Evolutionary conservation across 2,888 invertebrate genomes (phyloP).

Genomic region (Scaptomyza caliginosa): DNA sequence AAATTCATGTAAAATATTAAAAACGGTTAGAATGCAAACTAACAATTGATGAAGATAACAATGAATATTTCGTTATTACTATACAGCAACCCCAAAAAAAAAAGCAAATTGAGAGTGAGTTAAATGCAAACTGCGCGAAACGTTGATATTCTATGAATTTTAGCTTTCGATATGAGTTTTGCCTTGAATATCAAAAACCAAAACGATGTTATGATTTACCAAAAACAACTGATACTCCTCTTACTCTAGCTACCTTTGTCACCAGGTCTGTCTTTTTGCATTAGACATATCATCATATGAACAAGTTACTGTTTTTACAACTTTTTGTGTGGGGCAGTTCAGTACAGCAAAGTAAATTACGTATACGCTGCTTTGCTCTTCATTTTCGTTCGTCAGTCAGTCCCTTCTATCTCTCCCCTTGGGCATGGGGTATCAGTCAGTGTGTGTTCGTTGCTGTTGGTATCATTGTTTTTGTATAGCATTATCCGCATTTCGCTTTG

Average conservation of each 20-base stretch:
- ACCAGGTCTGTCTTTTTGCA: constrained; percentile 9
- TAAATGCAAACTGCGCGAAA: background rate
- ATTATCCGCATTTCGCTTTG: constrained; percentile 68
- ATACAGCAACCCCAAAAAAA: background rate
- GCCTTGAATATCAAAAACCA: too few relatives aligned
- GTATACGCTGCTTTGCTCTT: background rate
- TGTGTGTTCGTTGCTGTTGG: constrained; percentile 1
- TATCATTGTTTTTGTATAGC: constrained; percentile 26
- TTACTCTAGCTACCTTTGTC: background rate
- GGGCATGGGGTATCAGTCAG: background rate
- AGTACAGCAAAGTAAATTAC: constrained; percentile 34
- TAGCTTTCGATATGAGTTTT: too few relatives aligned
- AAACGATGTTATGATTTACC: too few relatives aligned
- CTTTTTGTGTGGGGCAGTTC: too few relatives aligned
- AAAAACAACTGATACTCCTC: constrained; percentile 22
- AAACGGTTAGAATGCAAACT: constrained; percentile 19
- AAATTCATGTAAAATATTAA: constrained; percentile 49
- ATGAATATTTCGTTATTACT: constrained; percentile 32
- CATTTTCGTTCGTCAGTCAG: fast-evolving
- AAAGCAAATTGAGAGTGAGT: too few relatives aligned
- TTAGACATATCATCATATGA: constrained; percentile 40
- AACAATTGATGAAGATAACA: constrained; percentile 43
- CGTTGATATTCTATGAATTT: background rate
- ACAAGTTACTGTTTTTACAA: constrained; percentile 57
- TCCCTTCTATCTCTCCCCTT: too few relatives aligned